These are phyloP conservation scores for Conus canariensis DNA, from an alignment of 2,888 invertebrate genomes.

Conservation along the genomic window DNA sequence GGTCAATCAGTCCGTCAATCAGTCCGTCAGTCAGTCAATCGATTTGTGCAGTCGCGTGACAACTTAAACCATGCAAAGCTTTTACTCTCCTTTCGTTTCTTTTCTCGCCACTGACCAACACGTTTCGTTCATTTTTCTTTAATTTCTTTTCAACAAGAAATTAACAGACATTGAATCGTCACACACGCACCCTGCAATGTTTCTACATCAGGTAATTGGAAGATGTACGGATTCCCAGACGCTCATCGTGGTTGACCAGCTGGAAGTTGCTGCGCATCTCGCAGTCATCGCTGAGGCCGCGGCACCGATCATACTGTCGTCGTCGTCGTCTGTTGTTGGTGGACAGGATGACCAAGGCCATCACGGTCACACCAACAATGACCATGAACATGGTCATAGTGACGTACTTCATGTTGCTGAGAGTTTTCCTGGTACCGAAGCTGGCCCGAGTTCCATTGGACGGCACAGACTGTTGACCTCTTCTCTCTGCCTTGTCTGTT, in stretches of 20 bases:
- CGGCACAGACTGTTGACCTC: background rate
- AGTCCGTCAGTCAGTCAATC: too few relatives aligned
- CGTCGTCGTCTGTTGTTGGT: background rate
- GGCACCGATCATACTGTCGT: conserved; percentile 13
- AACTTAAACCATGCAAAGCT: too few relatives aligned
- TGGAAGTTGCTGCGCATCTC: conserved; percentile 31
- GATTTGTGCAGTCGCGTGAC: too few relatives aligned
- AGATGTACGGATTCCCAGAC: conserved; percentile 19
- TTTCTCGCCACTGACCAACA: too few relatives aligned
- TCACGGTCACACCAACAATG: background rate
- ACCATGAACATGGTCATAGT: background rate
- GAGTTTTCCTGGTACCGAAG: background rate
- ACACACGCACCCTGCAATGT: background rate
- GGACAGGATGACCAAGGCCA: background rate
- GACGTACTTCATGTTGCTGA: conserved; percentile 4
- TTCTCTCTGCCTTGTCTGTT: background rate
- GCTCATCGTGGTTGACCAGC: conserved; percentile 30
- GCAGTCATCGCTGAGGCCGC: conserved; percentile 14
- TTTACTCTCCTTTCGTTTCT: too few relatives aligned
- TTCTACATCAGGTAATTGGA: conserved; percentile 11
- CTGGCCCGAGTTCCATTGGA: background rate
- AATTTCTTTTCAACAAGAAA: too few relatives aligned
- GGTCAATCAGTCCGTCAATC: too few relatives aligned
- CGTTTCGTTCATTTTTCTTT: too few relatives aligned
- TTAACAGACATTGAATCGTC: too few relatives aligned